These are phyloP conservation scores for Ornithoptera alexandrae DNA, from an alignment of 2,888 invertebrate genomes.

Conservation along the genomic window DNA sequence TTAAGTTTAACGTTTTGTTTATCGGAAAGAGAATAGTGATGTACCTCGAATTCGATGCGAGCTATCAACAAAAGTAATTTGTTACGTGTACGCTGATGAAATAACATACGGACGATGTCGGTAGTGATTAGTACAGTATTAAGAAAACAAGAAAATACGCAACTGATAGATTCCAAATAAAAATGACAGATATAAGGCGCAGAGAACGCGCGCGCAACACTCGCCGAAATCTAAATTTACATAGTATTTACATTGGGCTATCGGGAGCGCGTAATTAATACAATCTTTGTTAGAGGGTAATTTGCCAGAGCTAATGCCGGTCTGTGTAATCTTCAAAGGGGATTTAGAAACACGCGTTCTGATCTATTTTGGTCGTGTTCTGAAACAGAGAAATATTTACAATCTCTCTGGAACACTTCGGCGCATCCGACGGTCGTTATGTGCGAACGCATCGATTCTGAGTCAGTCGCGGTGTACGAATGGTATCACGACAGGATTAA, in stretches of 20 bases:
- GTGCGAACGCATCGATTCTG: slow-evolving; percentile 72
- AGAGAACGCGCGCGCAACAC: slow-evolving; percentile 54
- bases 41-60: slow-evolving; percentile 9
- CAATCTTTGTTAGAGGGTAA: slow-evolving; percentile 80
- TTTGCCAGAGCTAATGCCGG: slow-evolving; percentile 80
- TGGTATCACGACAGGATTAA: slow-evolving; percentile 61
- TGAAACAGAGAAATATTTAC: slow-evolving; percentile 80
- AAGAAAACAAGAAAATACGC: slow-evolving; percentile 46
- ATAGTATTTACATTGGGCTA: slow-evolving; percentile 75
- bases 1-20: slow-evolving; percentile 6
- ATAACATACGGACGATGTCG: slow-evolving; percentile 42
- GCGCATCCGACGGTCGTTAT: slow-evolving; percentile 78
- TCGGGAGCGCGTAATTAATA: slow-evolving; percentile 79
- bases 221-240: slow-evolving; percentile 73
- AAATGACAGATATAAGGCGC: slow-evolving; percentile 71
- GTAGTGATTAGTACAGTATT: slow-evolving; percentile 47
- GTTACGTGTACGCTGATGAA: slow-evolving; percentile 28
- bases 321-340: slow-evolving; percentile 80
- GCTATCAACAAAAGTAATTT: slow-evolving; percentile 27
- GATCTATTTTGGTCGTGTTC: slow-evolving; percentile 78
- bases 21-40: slow-evolving; percentile 8
- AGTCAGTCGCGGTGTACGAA: slow-evolving; percentile 67
- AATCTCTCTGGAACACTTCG: slow-evolving; percentile 78
- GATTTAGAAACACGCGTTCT: slow-evolving; percentile 80
- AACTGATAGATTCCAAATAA: slow-evolving; percentile 51